Conservation (phyloP, 2,888 invertebrate species). For the Habrosyne pyritoides region DNA sequence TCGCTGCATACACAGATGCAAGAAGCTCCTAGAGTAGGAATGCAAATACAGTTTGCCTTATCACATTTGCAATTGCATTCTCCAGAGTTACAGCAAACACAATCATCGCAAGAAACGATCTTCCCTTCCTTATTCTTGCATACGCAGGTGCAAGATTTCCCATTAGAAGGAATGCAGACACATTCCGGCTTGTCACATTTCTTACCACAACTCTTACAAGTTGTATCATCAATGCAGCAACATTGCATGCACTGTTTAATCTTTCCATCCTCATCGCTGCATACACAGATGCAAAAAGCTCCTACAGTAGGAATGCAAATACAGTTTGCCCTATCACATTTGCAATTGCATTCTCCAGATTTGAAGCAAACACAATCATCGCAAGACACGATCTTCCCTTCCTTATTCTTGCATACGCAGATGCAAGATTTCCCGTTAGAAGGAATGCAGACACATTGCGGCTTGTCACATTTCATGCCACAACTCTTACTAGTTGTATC, state of each 20-base stretch:
- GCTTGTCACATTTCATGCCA: neutral
- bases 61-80: conserved; percentile 27
- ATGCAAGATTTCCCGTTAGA: conserved; percentile 25
- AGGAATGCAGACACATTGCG: neutral
- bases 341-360: neutral
- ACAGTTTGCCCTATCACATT: conserved; percentile 32
- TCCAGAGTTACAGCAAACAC: conserved; percentile 24
- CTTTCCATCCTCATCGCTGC: conserved; percentile 25
- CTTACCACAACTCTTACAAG: too few species aligned
- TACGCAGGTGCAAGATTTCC: conserved; percentile 35
- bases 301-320: conserved; percentile 10
- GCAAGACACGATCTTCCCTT: neutral
- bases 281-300: neutral
- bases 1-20: conserved; percentile 27
- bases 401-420: conserved; percentile 14
- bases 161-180: conserved; percentile 29
- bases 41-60: conserved; percentile 31
- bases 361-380: neutral
- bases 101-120: conserved; percentile 33
- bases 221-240: conserved; percentile 18
- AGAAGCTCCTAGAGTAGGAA: conserved; percentile 24
- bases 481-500: conserved; percentile 10
- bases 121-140: conserved; percentile 29
- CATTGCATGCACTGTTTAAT: conserved; percentile 33
- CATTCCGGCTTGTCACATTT: conserved; percentile 27